Percentiles rank a stretch among this genome's conserved stretches.
Conservation (phyloP, 2,113 vertebrate genomes). For the Ophthalmolycus amberensis region DNA sequence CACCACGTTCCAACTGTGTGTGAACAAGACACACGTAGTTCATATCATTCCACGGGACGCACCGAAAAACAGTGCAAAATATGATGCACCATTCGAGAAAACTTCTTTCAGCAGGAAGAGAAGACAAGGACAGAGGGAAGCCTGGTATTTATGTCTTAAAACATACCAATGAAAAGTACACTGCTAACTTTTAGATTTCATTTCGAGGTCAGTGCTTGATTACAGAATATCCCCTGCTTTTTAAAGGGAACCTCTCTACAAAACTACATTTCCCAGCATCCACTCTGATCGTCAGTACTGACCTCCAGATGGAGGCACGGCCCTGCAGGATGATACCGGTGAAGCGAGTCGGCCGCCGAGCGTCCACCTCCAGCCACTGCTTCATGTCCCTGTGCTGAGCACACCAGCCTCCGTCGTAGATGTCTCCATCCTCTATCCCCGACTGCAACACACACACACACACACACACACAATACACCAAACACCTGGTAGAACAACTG, state of each 20-base stretch:
- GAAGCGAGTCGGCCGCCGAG: constrained; percentile 83
- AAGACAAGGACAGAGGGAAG: neutral
- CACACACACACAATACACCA: neutral
- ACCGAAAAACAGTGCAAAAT: neutral
- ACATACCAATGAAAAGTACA: neutral
- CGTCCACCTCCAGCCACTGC: constrained; percentile 92
- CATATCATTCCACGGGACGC: neutral
- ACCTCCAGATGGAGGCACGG: constrained; percentile 95
- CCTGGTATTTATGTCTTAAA: neutral
- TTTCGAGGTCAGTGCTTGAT: neutral
- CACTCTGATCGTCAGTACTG: constrained; percentile 27
- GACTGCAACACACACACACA: constrained; percentile 81
- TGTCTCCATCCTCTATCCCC: constrained; percentile 89
- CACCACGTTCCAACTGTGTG: constrained; percentile 87
- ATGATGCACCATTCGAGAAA: neutral
- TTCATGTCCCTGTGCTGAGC: constrained; percentile 80
- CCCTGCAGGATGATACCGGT: constrained; percentile 92
- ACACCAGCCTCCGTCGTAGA: constrained; percentile 92
- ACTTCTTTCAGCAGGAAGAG: neutral
- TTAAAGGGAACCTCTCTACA: neutral
- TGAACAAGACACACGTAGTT: neutral
- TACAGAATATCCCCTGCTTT: too few relatives aligned
- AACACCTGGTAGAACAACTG: too few relatives aligned
- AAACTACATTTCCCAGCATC: neutral
- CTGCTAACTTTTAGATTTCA: neutral